Base-by-base conservation (phyloP, 1,140 invertebrate species). In the Nasonia vitripennis region DNA sequence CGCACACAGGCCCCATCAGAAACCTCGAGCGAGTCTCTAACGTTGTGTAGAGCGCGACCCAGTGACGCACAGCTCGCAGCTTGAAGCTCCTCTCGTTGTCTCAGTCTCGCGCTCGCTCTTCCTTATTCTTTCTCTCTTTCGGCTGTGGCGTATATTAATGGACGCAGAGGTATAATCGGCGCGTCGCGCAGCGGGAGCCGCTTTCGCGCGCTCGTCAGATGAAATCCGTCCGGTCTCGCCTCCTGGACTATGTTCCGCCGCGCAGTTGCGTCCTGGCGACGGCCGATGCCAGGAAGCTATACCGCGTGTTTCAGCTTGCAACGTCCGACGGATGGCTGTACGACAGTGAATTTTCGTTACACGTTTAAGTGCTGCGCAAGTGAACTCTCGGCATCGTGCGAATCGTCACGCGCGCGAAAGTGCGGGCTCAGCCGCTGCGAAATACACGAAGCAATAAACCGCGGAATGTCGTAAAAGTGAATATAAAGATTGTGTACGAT, bases 111-210 rank as follows among this genome's bases (percentile, higher is more conserved):
- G 2, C 83, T 31, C 75, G 2, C 20, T 55, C 74, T 77, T 45
- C 48, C 55, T 78, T 84, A 37, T 23, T 55, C 17, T 78, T 20
- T 85, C 48, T 80, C 67, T 80, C 78, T n/a, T 48, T 78, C n/a
- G 20, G 51, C 17, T 88, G 34, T 37, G 87, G 89, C 91, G 91
- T 90, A 92, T 92, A 93, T 93, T 93, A 93, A 93, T 93, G 90
- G 91, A 91, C 90, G 27, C 67, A 91, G 91, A 91, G 88, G 90
- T 70, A 81, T 92, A 93, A 93, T 93, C 91, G 90, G 90, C 89
- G 90, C 89, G 92, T 91, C 92, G 89, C 92, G 92, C 92, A 93
- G 91, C 92, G 88, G 91, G 91, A 90, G 89, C 87, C 88, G 87
- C 87, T 67, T 70, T 34, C 70, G 55, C 71, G 78, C 70, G n/a